Base-by-base conservation (phyloP, 2,888 invertebrate genomes). In the Noctuana brunneofusca region DNA sequence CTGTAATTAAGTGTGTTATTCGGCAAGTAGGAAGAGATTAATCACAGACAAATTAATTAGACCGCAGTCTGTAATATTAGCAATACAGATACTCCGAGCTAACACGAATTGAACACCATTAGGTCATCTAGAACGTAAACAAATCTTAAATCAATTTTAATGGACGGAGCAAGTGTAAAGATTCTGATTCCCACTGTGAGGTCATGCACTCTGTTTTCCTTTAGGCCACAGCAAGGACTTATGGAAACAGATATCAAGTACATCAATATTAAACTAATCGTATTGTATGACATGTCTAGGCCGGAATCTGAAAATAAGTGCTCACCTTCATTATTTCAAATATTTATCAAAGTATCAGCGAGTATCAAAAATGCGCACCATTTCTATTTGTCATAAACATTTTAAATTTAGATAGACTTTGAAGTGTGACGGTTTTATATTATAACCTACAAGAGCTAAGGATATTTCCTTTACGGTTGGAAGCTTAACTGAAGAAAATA, bases 301-400 rank as follows among this genome's bases (percentile, higher is more conserved):
- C 72, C 84, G 75, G 18, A 65, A 84, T 80, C 54, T 35, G 83
- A 75, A 52, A 69, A 68, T 67, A 72, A 74, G 65, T 69, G 75
- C 74, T 78, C 76, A 75, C 84, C 83, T 81, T 81, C 81, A 82
- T 80, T 73, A 77, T 81, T 83, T 78, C 75, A 75, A 78, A 76
- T 72, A 75, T 78, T 76, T 81, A 80, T 82, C 80, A 79, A 68
- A 67, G 72, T 74, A 66, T 67, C 67, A 67, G 63, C 11, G 6
- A 20, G 60, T 72, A 79, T 73, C 77, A 80, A 79, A 80, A 80
- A 80, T 79, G 56, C 79, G 77, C 78, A 80, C 73, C 71, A 38
- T 38, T 83, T 83, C 70, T 67, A 76, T 63, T 43, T 48, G 56
- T 52, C 27, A 72, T 80, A 81, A 84, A 84, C 80, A 83, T 74